These are phyloP conservation scores for Larimichthys crocea DNA, from an alignment of 2,113 vertebrate species.

Conservation along the genomic window DNA sequence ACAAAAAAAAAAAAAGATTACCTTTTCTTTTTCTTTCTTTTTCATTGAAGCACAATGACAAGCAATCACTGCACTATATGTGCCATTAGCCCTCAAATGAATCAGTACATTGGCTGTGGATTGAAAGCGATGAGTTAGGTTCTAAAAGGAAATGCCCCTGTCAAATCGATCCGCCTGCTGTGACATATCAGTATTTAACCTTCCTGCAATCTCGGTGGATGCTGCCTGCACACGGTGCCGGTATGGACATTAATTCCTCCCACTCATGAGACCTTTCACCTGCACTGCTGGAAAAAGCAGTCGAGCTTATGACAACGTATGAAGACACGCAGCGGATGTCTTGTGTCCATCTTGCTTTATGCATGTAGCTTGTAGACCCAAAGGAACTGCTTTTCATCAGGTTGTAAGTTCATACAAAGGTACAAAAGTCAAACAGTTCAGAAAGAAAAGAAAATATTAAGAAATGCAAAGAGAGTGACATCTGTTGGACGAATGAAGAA, in stretches of 20 bases:
- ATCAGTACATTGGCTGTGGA: constrained; percentile 49
- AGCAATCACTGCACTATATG: constrained; percentile 28
- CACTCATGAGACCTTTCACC: constrained; percentile 43
- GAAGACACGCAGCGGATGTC: neutral
- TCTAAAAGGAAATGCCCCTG: constrained; percentile 41
- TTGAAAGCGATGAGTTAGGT: constrained; percentile 31
- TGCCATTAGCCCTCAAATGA: constrained; percentile 59
- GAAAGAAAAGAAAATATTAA: neutral
- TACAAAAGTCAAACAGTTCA: neutral
- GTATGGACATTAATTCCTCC: constrained; percentile 37
- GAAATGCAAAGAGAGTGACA: constrained; percentile 44
- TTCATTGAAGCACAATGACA: constrained; percentile 12
- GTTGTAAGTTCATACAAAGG: constrained; percentile 1
- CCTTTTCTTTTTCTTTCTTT: constrained; percentile 9
- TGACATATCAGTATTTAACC: constrained; percentile 57
- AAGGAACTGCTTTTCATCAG: neutral
- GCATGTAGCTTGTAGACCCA: neutral
- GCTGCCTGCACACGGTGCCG: constrained; percentile 15
- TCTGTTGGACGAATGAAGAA: constrained; percentile 48
- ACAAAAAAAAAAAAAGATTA: constrained; percentile 29
- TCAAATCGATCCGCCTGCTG: constrained; percentile 43
- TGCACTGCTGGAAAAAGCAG: neutral
- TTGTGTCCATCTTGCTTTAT: neutral
- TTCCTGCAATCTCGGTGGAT: constrained; percentile 30
- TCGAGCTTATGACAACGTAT: neutral